These are phyloP conservation scores for Megaptera novaeangliae DNA, from an alignment of 2,113 vertebrate genomes.

Conservation along the genomic window DNA sequence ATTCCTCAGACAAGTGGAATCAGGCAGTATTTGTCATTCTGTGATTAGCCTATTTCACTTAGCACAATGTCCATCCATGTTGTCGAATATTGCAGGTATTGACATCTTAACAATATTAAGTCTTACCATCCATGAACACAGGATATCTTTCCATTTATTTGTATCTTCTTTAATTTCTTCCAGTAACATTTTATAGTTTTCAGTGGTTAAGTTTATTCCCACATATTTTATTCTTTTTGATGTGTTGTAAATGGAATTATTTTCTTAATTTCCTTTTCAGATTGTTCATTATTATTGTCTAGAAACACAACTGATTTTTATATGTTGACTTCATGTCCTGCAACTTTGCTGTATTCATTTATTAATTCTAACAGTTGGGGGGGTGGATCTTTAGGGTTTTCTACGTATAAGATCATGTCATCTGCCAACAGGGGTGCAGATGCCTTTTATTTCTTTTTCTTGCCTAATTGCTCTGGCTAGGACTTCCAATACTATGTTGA, in stretches of 20 bases:
- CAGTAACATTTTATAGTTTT: neutral
- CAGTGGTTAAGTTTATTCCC: slow-evolving; percentile 1
- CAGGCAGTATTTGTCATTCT: neutral
- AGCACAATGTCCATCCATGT: neutral
- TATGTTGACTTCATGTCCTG: neutral
- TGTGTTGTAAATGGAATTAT: neutral
- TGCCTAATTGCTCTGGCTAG: neutral
- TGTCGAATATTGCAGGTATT: neutral
- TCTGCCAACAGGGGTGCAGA: neutral
- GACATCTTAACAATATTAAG: neutral
- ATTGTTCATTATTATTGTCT: neutral
- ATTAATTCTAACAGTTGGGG: neutral
- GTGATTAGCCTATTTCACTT: neutral
- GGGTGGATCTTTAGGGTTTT: neutral
- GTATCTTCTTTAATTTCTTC: slow-evolving; percentile 28
- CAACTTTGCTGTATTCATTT: neutral
- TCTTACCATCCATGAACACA: neutral
- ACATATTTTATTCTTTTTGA: slow-evolving; percentile 20
- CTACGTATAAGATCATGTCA: neutral
- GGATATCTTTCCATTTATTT: slow-evolving; percentile 4
- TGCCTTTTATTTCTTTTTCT: slow-evolving; percentile 9
- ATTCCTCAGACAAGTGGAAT: neutral
- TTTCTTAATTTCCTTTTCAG: slow-evolving; percentile 39
- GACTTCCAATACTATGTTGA: neutral
- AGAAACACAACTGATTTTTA: neutral